Evolutionary conservation across 2,888 invertebrate species (phyloP).

Genomic region (Geophilus truncorum): DNA sequence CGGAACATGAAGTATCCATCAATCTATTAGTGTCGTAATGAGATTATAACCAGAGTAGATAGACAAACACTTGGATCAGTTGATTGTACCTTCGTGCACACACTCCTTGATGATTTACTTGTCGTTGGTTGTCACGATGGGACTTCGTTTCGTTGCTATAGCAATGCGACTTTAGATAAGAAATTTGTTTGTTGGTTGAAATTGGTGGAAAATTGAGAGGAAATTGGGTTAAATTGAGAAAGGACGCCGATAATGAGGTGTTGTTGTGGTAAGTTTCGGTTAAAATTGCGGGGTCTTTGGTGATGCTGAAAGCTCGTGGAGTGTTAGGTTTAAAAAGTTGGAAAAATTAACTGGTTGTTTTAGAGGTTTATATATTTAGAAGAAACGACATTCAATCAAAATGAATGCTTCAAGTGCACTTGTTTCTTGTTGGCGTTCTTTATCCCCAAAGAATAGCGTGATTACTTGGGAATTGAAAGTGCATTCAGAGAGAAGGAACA

Average conservation of each 20-base stretch:
- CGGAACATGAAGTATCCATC: conserved; percentile 9
- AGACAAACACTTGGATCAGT: neutral
- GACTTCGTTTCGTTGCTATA: neutral
- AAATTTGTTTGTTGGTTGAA: neutral
- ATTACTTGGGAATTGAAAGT: too few relatives aligned
- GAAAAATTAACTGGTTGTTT: too few relatives aligned
- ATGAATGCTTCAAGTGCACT: too few relatives aligned
- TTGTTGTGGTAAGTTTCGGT: neutral
- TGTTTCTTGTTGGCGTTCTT: too few relatives aligned
- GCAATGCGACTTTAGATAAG: neutral
- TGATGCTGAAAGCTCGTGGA: too few relatives aligned
- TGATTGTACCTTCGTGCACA: neutral
- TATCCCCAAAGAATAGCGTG: too few relatives aligned
- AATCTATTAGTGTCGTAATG: conserved; percentile 1
- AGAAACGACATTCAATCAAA: too few relatives aligned
- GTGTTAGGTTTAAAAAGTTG: too few relatives aligned
- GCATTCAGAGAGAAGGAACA: too few relatives aligned
- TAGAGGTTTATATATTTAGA: too few relatives aligned
- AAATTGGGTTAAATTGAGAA: neutral
- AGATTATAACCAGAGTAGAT: neutral
- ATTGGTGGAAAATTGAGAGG: neutral
- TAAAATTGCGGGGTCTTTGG: too few relatives aligned
- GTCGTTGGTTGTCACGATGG: neutral
- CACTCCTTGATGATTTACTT: neutral
- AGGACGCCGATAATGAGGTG: neutral